Percentiles rank a stretch among this genome's conserved stretches.
These are phyloP conservation scores for Brevipalpus yothersi DNA, from an alignment of 1,140 invertebrate species.

Conservation along the genomic window DNA sequence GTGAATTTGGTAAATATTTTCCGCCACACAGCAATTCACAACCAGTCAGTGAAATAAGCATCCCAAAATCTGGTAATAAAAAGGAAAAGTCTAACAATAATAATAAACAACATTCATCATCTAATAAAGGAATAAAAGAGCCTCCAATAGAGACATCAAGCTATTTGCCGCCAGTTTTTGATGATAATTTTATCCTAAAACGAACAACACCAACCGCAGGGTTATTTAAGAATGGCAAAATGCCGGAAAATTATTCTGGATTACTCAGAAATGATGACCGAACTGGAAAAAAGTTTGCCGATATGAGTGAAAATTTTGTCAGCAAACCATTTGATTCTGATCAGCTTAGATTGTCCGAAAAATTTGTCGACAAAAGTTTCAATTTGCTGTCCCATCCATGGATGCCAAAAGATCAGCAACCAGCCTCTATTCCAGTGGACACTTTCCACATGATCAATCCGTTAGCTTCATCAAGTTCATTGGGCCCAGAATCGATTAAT, in stretches of 20 bases:
- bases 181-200: constrained; percentile 11
- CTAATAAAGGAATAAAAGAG: not conserved
- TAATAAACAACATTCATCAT: not conserved
- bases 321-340: not conserved
- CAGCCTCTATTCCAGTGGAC: not conserved
- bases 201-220: constrained; percentile 8
- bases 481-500: not conserved
- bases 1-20: too few relatives aligned
- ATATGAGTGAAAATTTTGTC: not conserved
- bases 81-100: not conserved
- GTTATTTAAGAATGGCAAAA: not conserved
- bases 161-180: not conserved
- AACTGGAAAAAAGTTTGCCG: not conserved
- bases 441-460: not conserved
- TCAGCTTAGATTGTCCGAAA: not conserved
- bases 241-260: not conserved
- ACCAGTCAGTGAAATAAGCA: not conserved
- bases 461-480: not conserved
- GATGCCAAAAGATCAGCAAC: not conserved
- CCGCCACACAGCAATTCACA: too few relatives aligned
- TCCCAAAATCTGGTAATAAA: not conserved
- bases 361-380: not conserved
- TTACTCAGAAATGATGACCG: not conserved
- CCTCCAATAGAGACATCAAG: not conserved
- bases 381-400: not conserved